These are phyloP conservation scores for Tyto alba DNA, from an alignment of 2,113 vertebrate genomes.

Conservation along the genomic window DNA sequence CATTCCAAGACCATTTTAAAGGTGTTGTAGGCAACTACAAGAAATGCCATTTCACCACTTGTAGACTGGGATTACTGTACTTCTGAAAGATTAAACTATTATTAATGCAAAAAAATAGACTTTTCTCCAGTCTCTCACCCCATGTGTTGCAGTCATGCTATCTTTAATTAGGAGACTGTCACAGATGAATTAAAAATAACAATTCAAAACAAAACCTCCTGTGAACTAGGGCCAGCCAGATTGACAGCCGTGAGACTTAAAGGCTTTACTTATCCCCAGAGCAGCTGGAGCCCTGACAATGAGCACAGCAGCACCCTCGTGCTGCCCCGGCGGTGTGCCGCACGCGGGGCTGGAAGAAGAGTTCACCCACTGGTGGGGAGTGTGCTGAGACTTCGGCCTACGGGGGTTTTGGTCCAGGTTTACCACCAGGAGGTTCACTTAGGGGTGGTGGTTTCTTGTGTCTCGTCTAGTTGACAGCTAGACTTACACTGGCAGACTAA, in stretches of 20 bases:
- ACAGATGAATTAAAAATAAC: constrained; percentile 5
- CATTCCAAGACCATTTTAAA: neutral
- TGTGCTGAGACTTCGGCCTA: neutral
- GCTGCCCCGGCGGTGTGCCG: rapidly evolving
- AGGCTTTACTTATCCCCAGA: neutral
- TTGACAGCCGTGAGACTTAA: neutral
- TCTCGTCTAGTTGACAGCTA: neutral
- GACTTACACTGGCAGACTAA: neutral
- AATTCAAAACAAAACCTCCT: neutral
- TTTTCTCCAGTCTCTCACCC: neutral
- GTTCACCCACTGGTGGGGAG: neutral
- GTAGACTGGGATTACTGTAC: neutral
- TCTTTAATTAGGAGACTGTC: constrained; percentile 3
- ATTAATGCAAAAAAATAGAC: neutral
- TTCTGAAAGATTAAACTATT: neutral
- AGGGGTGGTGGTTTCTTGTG: neutral
- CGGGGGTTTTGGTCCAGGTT: neutral
- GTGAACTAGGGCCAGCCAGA: neutral
- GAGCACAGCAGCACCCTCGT: rapidly evolving
- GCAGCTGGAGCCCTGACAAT: neutral
- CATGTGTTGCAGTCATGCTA: neutral
- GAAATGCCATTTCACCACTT: neutral
- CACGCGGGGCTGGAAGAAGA: rapidly evolving
- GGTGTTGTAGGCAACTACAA: neutral
- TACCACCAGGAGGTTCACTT: neutral